Evolutionary conservation across 2,113 vertebrate species (phyloP).

Genomic region (Semicossyphus pulcher): DNA sequence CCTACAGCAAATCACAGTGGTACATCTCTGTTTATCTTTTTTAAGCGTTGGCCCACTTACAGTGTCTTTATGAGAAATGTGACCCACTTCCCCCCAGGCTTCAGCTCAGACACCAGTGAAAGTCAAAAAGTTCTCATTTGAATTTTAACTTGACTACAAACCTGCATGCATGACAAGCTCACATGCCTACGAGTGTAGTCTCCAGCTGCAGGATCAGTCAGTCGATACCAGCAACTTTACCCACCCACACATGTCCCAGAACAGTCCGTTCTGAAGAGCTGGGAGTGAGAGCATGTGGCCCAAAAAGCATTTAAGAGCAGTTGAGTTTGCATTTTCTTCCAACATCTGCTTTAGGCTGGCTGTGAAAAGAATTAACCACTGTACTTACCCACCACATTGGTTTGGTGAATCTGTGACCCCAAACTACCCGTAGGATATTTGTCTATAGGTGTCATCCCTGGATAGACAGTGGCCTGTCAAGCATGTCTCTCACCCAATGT

Average conservation of each 20-base stretch:
- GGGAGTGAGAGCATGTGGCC: neutral
- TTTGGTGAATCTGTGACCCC: neutral
- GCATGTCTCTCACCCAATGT: neutral
- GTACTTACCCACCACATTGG: neutral
- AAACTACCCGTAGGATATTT: too few relatives aligned
- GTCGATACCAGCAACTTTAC: too few relatives aligned
- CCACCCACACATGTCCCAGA: neutral
- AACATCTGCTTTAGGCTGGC: too few relatives aligned
- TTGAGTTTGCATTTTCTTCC: too few relatives aligned
- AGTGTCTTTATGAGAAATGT: slow-evolving; percentile 33
- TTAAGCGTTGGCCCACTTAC: slow-evolving; percentile 46
- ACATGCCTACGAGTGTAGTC: neutral
- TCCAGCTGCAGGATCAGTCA: slow-evolving; percentile 8
- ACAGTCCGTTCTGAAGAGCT: neutral
- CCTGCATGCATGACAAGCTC: neutral
- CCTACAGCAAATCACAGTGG: slow-evolving; percentile 10
- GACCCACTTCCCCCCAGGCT: slow-evolving; percentile 45
- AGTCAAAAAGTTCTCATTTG: slow-evolving; percentile 45
- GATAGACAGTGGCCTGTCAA: too few relatives aligned
- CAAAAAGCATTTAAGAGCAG: too few relatives aligned
- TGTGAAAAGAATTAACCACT: neutral
- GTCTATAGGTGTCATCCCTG: too few relatives aligned
- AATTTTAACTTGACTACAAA: slow-evolving; percentile 15
- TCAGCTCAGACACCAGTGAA: slow-evolving; percentile 29
- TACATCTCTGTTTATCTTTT: slow-evolving; percentile 42